phyloP scores from a whole-genome alignment of 2,113 vertebrate genomes.

The Engraulis encrasicolus region DNA sequence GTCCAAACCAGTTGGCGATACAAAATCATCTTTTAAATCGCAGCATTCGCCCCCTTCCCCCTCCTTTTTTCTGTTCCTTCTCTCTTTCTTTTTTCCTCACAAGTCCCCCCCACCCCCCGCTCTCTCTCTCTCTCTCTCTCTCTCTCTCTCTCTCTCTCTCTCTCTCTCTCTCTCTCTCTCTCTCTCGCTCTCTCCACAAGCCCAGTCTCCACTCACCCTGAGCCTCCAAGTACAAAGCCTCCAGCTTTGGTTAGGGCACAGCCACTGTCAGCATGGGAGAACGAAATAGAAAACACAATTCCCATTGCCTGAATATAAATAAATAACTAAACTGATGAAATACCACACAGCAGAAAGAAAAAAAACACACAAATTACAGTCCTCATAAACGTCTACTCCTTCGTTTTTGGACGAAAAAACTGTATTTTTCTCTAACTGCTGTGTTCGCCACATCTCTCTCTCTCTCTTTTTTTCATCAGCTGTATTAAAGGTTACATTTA shows the following conservation, averaged over 20 bases:
- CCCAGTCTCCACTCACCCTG: slow-evolving; percentile 62
- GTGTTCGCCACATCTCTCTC: slow-evolving; percentile 60
- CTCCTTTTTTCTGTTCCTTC: background rate
- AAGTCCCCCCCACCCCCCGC: too few species aligned
- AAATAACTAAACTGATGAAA: slow-evolving; percentile 26
- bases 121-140: too few species aligned
- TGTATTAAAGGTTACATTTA: slow-evolving; percentile 69
- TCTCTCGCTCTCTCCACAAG: slow-evolving; percentile 28
- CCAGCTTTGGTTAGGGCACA: slow-evolving; percentile 62
- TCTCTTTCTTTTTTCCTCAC: too few species aligned
- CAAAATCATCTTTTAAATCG: slow-evolving; percentile 48
- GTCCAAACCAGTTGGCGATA: slow-evolving; percentile 48
- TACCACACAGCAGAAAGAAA: background rate
- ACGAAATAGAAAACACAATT: background rate
- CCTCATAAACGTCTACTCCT: slow-evolving; percentile 56
- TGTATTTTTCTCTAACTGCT: slow-evolving; percentile 64
- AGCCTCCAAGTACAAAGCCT: slow-evolving; percentile 61
- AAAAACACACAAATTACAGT: slow-evolving; percentile 38
- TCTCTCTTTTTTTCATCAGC: slow-evolving; percentile 14
- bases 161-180: slow-evolving; percentile 19
- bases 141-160: slow-evolving; percentile 11
- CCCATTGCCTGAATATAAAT: background rate
- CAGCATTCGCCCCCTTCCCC: background rate
- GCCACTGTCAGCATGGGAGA: slow-evolving; percentile 54
- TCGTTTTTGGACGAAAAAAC: slow-evolving; percentile 64